Base-by-base conservation (phyloP, 2,888 invertebrate species). In the Aradus depressus region DNA sequence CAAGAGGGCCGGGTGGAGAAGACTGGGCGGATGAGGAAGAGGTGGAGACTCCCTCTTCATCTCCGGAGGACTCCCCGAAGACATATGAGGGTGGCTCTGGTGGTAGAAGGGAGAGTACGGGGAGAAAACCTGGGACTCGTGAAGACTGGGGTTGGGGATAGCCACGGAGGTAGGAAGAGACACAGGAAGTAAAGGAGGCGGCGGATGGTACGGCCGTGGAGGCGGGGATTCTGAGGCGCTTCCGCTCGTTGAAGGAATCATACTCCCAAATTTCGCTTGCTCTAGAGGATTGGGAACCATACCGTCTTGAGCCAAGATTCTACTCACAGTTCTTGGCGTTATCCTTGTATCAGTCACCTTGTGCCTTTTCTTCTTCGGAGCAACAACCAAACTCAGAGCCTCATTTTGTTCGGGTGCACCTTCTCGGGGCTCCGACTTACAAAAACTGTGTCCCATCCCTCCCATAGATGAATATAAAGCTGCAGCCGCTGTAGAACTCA, bases 81-180 rank as follows among this genome's bases (percentile, higher is more conserved):
- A 60, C 44, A 60, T 59, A 54, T 61, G 62, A 26, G 57, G 59
- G 48, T 75, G 73, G 54, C 68, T 66, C 57, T 68, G 70, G 58
- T 69, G 70, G 72, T 88, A 88, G 74, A 89, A 89, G 61, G 89
- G 88, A 65, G 86, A 86, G 72, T 89, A 89, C 61, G 88, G 88
- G 61, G 88, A 88, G 71, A 89, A 90, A 66, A 90, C 87, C 72
- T 90, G 88, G 68, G 88, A 88, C 75, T 90, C 88, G 74, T 92
- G 91, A 62, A 95, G 77, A 66, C 90, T 87, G 53, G 95, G 95
- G 71, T 95, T 95, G 54, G 93, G 89, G 68, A 95, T 93, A 67
- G 95, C 93, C 66, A 95, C 93, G 57, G 91, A 88, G 54, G 93
- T 95, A 60, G 93, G 92, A 68, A 93, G 75, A 64, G 89, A 86